These are phyloP conservation scores for Acanthacorydalis orientalis DNA, from an alignment of 2,888 invertebrate genomes.

Conservation along the genomic window DNA sequence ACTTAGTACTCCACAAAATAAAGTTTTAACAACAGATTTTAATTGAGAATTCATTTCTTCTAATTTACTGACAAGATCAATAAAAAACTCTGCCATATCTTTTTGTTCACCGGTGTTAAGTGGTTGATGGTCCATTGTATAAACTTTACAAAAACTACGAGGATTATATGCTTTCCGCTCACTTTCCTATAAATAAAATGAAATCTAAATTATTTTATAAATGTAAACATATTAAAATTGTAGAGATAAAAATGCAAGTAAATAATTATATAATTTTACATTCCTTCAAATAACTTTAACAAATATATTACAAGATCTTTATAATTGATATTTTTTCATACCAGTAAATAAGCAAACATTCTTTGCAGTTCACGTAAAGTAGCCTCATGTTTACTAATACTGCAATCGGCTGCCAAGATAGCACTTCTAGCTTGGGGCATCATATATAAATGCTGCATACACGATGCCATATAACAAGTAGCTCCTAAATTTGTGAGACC, in stretches of 20 bases:
- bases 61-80: conserved; percentile 85
- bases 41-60: conserved; percentile 90
- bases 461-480: conserved; percentile 95
- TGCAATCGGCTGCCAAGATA: conserved; percentile 56
- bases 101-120: conserved; percentile 93
- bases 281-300: conserved; percentile 2
- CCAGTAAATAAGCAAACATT: conserved; percentile 87
- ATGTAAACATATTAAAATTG: neutral
- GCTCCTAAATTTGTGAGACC: conserved; percentile 90
- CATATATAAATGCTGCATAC: conserved; percentile 95
- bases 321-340: conserved; percentile 17
- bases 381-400: conserved; percentile 59
- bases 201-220: neutral
- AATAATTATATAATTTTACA: neutral
- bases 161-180: conserved; percentile 93
- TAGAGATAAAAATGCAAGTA: neutral
- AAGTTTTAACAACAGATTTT: conserved; percentile 72
- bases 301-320: neutral
- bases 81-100: conserved; percentile 97
- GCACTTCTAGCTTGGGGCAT: conserved; percentile 85
- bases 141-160: conserved; percentile 85
- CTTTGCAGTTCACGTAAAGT: conserved; percentile 77
- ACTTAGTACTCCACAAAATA: conserved; percentile 86
- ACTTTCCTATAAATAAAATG: conserved; percentile 53
- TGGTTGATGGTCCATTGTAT: conserved; percentile 94